Percentiles rank a stretch among this genome's conserved stretches.
These are phyloP conservation scores for Erethizon dorsatum DNA, from an alignment of 2,797 vertebrate species.

Conservation along the genomic window DNA sequence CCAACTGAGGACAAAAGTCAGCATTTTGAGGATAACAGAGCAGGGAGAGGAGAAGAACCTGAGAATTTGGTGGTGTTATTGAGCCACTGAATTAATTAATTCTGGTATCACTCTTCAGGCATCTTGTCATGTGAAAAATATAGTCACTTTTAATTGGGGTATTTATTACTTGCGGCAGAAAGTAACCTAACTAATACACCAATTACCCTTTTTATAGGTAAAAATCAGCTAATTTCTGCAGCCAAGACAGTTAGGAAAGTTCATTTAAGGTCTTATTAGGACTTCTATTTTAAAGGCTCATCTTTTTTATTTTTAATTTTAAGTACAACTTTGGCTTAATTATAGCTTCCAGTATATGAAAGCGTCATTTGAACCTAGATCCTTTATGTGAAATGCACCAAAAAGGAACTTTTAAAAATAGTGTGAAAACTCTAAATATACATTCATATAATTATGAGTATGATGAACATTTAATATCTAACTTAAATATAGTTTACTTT, in stretches of 20 bases:
- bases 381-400: slow-evolving; percentile 59
- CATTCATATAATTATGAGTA: slow-evolving; percentile 61
- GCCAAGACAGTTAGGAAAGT: slow-evolving; percentile 71
- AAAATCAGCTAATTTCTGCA: slow-evolving; percentile 78
- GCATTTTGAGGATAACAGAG: neutral
- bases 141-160: slow-evolving; percentile 48
- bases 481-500: slow-evolving; percentile 54
- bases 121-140: slow-evolving; percentile 55
- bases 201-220: slow-evolving; percentile 78
- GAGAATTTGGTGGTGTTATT: neutral
- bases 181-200: slow-evolving; percentile 60
- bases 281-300: slow-evolving; percentile 81
- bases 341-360: slow-evolving; percentile 77
- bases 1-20: neutral
- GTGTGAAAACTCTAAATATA: slow-evolving; percentile 48
- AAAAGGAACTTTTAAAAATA: slow-evolving; percentile 65
- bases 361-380: slow-evolving; percentile 72
- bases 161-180: slow-evolving; percentile 69
- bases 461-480: slow-evolving; percentile 52
- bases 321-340: slow-evolving; percentile 82
- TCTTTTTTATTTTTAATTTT: slow-evolving; percentile 80
- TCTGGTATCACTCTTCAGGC: slow-evolving; percentile 17
- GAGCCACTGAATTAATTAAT: slow-evolving; percentile 39
- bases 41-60: neutral
- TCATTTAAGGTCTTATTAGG: slow-evolving; percentile 81